These are phyloP conservation scores for Cotesia congregata DNA, from an alignment of 2,888 invertebrate species.

Conservation along the genomic window DNA sequence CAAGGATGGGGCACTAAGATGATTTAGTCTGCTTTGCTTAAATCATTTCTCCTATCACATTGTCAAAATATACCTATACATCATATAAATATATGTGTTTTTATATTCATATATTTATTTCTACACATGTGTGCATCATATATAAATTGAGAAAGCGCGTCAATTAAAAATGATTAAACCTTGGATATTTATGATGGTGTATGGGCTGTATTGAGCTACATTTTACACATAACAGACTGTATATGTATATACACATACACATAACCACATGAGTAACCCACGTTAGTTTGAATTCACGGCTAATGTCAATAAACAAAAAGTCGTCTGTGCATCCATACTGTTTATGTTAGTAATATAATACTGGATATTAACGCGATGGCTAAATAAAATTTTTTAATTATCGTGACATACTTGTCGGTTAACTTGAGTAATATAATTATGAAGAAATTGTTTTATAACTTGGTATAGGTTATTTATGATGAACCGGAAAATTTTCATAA, in stretches of 20 bases:
- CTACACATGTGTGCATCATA: neutral
- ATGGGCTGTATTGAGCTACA: neutral
- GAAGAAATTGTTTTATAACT: neutral
- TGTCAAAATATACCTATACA: too few species aligned
- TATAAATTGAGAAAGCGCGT: neutral
- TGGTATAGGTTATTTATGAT: neutral
- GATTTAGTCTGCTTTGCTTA: neutral
- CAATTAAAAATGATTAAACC: neutral
- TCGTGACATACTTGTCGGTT: neutral
- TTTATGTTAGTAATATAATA: neutral
- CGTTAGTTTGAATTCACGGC: conserved; percentile 1
- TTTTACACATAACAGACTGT: neutral
- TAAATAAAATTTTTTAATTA: neutral
- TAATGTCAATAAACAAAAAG: conserved; percentile 1
- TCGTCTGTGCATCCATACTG: neutral
- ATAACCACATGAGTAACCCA: neutral
- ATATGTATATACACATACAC: neutral
- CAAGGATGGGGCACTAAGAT: neutral
- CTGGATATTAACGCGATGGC: neutral
- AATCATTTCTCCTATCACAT: neutral
- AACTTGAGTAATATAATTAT: neutral
- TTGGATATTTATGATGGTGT: neutral
- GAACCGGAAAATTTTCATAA: neutral
- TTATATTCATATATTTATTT: too few species aligned
- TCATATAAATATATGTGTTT: neutral